These are phyloP conservation scores for Cataglyphis altisquamis DNA, from an alignment of 2,888 invertebrate genomes.

Conservation along the genomic window DNA sequence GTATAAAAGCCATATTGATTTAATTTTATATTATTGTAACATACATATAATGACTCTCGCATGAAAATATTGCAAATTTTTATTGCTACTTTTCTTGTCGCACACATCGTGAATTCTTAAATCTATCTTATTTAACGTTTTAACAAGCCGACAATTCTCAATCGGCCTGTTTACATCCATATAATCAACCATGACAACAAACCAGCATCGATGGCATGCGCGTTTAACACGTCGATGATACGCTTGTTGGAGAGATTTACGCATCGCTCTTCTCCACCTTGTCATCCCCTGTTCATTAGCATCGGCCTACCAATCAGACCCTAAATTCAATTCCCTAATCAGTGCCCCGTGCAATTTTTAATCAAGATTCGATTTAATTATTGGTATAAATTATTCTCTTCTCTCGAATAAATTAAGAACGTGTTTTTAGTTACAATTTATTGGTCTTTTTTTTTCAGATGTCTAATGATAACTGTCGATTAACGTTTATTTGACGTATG, in stretches of 20 bases:
- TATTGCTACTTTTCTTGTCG: neutral
- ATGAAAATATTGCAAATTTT: neutral
- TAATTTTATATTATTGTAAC: neutral
- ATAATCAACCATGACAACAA: conserved; percentile 30
- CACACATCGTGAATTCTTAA: neutral
- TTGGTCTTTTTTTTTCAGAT: neutral
- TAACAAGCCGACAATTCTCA: conserved; percentile 1
- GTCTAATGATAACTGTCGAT: neutral
- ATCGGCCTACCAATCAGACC: conserved; percentile 18
- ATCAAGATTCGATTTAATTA: neutral
- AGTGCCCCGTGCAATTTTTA: neutral
- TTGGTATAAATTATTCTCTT: neutral
- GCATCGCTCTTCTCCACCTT: conserved; percentile 15
- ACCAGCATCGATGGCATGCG: neutral
- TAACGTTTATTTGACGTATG: neutral
- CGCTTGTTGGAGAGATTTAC: conserved; percentile 30
- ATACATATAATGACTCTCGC: neutral
- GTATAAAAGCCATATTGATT: neutral
- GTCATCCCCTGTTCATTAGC: conserved; percentile 36
- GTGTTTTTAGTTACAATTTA: neutral
- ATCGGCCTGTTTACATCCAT: neutral
- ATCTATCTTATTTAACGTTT: conserved; percentile 11
- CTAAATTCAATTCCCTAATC: conserved; percentile 19
- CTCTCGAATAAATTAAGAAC: neutral
- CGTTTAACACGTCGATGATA: conserved; percentile 7